Base-by-base conservation (phyloP, 2,113 vertebrate genomes). In the Seriola rivoliana region DNA sequence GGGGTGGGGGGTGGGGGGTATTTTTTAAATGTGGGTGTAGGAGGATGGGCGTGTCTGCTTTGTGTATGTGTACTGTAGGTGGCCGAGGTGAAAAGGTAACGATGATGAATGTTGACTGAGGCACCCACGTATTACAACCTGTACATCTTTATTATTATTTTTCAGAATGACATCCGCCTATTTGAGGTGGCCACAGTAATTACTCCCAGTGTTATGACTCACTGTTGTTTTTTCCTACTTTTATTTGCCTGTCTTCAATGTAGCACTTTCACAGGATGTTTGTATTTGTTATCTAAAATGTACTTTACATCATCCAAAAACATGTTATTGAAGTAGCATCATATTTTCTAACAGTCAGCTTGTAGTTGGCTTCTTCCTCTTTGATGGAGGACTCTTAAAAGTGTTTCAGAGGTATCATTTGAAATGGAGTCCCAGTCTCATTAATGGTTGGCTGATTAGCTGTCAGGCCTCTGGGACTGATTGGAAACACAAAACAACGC, bases 151-250 rank as follows among this genome's bases (percentile, higher is more conserved):
- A 9, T 42, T 38, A 38, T 66, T 82, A 50, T 82, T 72, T 78
- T 77, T 32, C 48, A 81, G 52, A 23, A 75, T 90, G 86, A 87
- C 89, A 90, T 79, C 68, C 62, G 54, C 84, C 80, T 75, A 46
- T 90, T 80, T 1, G 75, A 88, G 79, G 82, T 83, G 78, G 77
- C 78, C 36, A 75, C 75, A 68, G 70, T 63, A 63, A 75, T 85
- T 83, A 81, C 88, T 83, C 87, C 80, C 58, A 29, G 63, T 54
- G 71, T 75, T 62, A 73, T 93, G 90, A 92, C 80, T 92, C 92
- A 93, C 48, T 69, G 16, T 74, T 86, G 72, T 90, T 86, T 74
- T 25, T 36, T 63, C 32, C 63, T 50, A 44, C 76, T 77, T 84
- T 79, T 65, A 72, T 87, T 81, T 62, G 38, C 36, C 75, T 52